Evolutionary conservation across 2,113 vertebrate species (phyloP).

Genomic region (Dendrocopos noguchii): DNA sequence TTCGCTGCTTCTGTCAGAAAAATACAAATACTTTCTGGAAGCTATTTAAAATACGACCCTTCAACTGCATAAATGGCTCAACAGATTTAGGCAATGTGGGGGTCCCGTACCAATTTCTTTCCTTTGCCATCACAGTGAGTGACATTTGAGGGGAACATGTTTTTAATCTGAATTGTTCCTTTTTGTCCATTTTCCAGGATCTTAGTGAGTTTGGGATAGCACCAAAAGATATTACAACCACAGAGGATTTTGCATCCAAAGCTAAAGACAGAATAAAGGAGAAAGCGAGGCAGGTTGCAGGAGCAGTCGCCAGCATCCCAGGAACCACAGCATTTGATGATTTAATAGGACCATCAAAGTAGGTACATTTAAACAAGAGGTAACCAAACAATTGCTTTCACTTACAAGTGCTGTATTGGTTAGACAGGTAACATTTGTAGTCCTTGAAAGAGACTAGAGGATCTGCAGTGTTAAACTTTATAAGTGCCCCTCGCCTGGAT

Average conservation of each 20-base stretch:
- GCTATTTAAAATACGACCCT: not conserved
- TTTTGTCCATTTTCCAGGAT: slow-evolving; percentile 79
- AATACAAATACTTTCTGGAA: not conserved
- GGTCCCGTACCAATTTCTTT: not conserved
- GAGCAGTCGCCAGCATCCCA: slow-evolving; percentile 84
- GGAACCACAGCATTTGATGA: slow-evolving; percentile 90
- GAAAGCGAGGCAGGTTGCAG: slow-evolving; percentile 85
- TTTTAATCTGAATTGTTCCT: not conserved
- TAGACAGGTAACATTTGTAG: not conserved
- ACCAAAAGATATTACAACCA: slow-evolving; percentile 88
- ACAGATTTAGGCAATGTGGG: not conserved
- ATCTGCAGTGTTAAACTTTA: not conserved
- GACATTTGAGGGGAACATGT: not conserved
- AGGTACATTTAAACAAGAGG: slow-evolving; percentile 21
- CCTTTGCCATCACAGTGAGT: not conserved
- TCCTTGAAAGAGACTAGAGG: not conserved
- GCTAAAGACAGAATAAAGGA: slow-evolving; percentile 82
- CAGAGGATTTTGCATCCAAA: slow-evolving; percentile 88
- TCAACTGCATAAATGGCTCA: not conserved
- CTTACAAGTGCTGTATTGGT: not conserved
- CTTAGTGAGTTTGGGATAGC: slow-evolving; percentile 95
- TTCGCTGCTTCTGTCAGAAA: not conserved
- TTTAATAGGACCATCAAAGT: slow-evolving; percentile 89
- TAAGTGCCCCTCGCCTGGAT: not conserved
- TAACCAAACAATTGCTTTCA: not conserved